phyloP scores from a whole-genome alignment of 1,140 invertebrate species.

The Batillaria attramentaria region DNA sequence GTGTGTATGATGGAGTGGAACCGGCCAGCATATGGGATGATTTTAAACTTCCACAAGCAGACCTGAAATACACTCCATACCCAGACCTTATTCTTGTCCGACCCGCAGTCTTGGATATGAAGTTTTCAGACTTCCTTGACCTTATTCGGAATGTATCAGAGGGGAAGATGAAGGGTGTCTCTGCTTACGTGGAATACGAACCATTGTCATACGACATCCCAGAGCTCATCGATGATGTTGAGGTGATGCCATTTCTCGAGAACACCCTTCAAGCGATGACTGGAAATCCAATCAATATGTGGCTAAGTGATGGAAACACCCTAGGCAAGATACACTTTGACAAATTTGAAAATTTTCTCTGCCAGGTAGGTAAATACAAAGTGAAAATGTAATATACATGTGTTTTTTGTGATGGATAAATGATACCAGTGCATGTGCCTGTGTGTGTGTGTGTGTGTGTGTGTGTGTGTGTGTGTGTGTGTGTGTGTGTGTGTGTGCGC shows the following conservation, averaged over 20 bases:
- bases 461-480: no score
- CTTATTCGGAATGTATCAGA: slow-evolving; percentile 54
- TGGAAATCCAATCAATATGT: slow-evolving; percentile 64
- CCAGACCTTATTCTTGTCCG: slow-evolving; percentile 67
- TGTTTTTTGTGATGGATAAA: no score
- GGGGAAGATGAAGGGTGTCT: slow-evolving; percentile 51
- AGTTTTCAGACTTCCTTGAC: slow-evolving; percentile 66
- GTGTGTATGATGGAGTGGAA: slow-evolving; percentile 69
- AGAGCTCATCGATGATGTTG: slow-evolving; percentile 60
- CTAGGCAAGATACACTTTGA: slow-evolving; percentile 69
- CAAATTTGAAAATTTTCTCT: slow-evolving; percentile 68
- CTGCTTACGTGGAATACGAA: slow-evolving; percentile 68
- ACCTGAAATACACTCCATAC: slow-evolving; percentile 53
- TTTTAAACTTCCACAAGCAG: slow-evolving; percentile 56
- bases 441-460: no score
- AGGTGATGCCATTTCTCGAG: slow-evolving; percentile 59
- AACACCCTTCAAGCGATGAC: slow-evolving; percentile 45
- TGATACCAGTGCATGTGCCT: no score
- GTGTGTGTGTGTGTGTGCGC: no score
- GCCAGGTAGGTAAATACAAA: slow-evolving; percentile 58
- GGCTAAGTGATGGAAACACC: slow-evolving; percentile 70
- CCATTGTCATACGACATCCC: slow-evolving; percentile 63
- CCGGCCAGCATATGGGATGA: slow-evolving; percentile 56
- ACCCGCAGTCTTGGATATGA: slow-evolving; percentile 60
- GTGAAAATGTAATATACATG: not conserved